These are phyloP conservation scores for Epizoanthus fatuus DNA, from an alignment of 92 coral and sea anemone species.

Conservation along the genomic window DNA sequence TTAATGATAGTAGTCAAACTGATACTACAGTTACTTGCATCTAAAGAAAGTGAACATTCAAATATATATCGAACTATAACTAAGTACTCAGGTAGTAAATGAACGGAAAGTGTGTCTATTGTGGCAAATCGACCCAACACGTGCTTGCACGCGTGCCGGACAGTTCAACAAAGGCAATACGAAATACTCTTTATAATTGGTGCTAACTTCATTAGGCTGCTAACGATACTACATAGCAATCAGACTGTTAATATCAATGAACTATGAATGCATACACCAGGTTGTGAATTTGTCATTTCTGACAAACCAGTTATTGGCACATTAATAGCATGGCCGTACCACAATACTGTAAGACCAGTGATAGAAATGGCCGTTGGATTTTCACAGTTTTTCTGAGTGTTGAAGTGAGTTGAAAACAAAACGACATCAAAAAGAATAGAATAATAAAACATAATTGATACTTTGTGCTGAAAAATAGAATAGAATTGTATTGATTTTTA, in stretches of 20 bases:
- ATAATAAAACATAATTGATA: slow-evolving; percentile 16
- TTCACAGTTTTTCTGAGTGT: not conserved
- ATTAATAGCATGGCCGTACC: not conserved
- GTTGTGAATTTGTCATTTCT: not conserved
- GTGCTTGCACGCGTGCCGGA: slow-evolving; percentile 27
- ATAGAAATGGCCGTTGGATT: not conserved
- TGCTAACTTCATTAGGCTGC: slow-evolving; percentile 19
- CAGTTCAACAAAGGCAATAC: slow-evolving; percentile 22
- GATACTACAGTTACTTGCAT: not conserved
- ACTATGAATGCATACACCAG: not conserved
- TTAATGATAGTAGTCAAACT: not conserved
- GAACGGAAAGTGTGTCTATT: slow-evolving; percentile 27
- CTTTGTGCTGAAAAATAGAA: slow-evolving; percentile 7
- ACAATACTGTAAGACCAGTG: not conserved
- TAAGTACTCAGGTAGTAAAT: not conserved
- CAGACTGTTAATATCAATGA: slow-evolving; percentile 16
- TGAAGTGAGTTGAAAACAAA: slow-evolving; percentile 11
- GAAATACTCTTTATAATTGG: slow-evolving; percentile 10
- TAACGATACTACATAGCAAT: slow-evolving; percentile 8
- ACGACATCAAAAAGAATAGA: not conserved
- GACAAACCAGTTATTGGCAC: not conserved
- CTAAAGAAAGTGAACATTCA: not conserved
- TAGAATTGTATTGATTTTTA: not conserved
- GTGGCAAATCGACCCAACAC: slow-evolving; percentile 10
- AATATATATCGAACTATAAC: not conserved